Evolutionary conservation across 2,113 vertebrate genomes (phyloP).

Genomic region (Oreocharis arfaki): DNA sequence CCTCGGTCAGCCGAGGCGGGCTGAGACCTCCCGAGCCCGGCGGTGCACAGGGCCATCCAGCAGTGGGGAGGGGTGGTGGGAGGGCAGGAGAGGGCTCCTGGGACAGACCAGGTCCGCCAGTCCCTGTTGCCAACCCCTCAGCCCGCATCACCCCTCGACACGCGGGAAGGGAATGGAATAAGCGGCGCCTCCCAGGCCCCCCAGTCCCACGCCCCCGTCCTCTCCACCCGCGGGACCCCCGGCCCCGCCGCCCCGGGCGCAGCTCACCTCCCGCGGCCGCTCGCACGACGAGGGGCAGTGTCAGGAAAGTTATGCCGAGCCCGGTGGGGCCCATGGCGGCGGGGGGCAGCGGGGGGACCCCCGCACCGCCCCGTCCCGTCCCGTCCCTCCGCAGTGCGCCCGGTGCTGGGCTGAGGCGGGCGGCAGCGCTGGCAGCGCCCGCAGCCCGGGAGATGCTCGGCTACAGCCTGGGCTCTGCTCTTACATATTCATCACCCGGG

Average conservation of each 20-base stretch:
- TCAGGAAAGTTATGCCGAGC: constrained; percentile 49
- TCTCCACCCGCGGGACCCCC: background rate
- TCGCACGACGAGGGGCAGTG: constrained; percentile 37
- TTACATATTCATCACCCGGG: constrained; percentile 69
- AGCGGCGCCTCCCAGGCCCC: background rate
- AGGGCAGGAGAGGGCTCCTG: background rate
- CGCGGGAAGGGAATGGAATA: background rate
- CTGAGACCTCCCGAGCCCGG: background rate
- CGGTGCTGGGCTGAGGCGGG: background rate
- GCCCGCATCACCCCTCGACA: background rate
- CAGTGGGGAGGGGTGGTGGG: background rate
- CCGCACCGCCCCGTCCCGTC: background rate
- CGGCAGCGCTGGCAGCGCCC: constrained; percentile 19
- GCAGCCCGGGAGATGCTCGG: constrained; percentile 31
- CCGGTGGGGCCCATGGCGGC: background rate
- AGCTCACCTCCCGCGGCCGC: constrained; percentile 52
- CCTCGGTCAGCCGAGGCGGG: background rate
- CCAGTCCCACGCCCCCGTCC: rapidly evolving
- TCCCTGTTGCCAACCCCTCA: background rate
- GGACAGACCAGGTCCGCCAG: background rate
- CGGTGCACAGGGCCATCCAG: background rate
- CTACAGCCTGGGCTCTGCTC: constrained; percentile 49
- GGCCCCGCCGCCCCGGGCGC: background rate
- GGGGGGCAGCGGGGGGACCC: background rate
- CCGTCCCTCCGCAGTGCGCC: constrained; percentile 24